Evolutionary conservation across 1,140 invertebrate species (phyloP).

Genomic region (Aculops lycopersici): DNA sequence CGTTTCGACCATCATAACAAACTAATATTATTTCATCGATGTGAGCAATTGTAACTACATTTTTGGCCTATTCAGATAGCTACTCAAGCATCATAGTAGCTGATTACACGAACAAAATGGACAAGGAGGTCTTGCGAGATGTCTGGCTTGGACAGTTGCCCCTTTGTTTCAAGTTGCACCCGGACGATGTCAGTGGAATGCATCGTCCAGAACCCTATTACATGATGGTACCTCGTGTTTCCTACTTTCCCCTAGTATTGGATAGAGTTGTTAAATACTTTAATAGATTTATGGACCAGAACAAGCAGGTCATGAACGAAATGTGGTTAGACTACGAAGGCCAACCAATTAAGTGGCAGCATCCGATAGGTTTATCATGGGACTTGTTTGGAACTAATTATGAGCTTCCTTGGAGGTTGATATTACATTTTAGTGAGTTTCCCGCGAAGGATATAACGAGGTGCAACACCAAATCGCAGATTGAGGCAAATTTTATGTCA

Average conservation of each 20-base stretch:
- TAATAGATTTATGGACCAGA: slow-evolving; percentile 38
- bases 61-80: too few relatives aligned
- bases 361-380: slow-evolving; percentile 73
- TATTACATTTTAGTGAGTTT: slow-evolving; percentile 50
- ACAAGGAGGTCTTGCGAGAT: slow-evolving; percentile 61
- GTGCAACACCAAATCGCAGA: slow-evolving; percentile 32
- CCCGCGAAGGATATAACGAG: slow-evolving; percentile 20
- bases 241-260: slow-evolving; percentile 76
- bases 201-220: slow-evolving; percentile 67
- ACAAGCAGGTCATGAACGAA: slow-evolving; percentile 38
- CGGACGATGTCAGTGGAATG: slow-evolving; percentile 52
- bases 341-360: slow-evolving; percentile 68
- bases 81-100: too few relatives aligned
- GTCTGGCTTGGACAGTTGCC: slow-evolving; percentile 82
- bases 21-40: too few relatives aligned
- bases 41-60: too few relatives aligned
- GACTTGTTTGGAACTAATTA: slow-evolving; percentile 37
- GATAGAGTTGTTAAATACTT: slow-evolving; percentile 85
- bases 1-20: too few relatives aligned
- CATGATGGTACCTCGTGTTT: slow-evolving; percentile 60
- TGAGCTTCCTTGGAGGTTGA: slow-evolving; percentile 55
- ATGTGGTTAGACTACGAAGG: slow-evolving; percentile 87
- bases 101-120: too few relatives aligned
- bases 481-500: slow-evolving; percentile 74
- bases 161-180: slow-evolving; percentile 50